Conservation (phyloP, 2,888 invertebrate genomes). For the Chrysopilus asiliformis region DNA sequence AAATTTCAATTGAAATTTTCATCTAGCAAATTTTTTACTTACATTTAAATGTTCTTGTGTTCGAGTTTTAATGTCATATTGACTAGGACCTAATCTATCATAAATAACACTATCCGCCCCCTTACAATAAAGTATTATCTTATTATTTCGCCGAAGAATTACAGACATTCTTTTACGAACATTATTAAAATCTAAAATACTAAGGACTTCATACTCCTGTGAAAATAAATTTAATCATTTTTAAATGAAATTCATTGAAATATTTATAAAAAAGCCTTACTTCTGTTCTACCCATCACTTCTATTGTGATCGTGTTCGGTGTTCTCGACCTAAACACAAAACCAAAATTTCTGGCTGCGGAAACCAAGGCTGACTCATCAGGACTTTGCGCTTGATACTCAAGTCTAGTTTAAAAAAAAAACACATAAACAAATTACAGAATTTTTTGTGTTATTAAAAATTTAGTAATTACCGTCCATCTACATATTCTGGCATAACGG, state of each 20-base stretch:
- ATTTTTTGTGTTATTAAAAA: background rate
- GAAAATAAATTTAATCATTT: conserved; percentile 1
- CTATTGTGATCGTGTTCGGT: conserved; percentile 85
- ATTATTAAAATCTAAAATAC: conserved; percentile 99
- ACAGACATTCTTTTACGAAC: conserved; percentile 99
- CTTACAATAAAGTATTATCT: conserved; percentile 86
- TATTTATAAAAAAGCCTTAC: conserved; percentile 28
- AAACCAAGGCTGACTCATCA: conserved; percentile 93
- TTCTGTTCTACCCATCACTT: conserved; percentile 68
- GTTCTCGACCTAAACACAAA: conserved; percentile 92
- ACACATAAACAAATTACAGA: background rate
- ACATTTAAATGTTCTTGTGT: conserved; percentile 93
- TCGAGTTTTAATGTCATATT: conserved; percentile 61
- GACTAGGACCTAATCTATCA: conserved; percentile 70
- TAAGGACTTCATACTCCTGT: conserved; percentile 86
- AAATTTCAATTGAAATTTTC: background rate
- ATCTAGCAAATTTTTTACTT: conserved; percentile 31
- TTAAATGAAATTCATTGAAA: background rate
- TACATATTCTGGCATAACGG: conserved; percentile 93
- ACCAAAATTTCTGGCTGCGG: conserved; percentile 96
- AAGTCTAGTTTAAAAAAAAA: conserved; percentile 16
- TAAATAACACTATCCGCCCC: conserved; percentile 98
- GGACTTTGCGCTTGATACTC: conserved; percentile 83
- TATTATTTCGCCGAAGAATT: conserved; percentile 68
- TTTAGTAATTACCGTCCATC: conserved; percentile 47